A percentile compares a stretch with the other conserved stretches of the same genome.
These are phyloP conservation scores for Mastacembelus armatus DNA, from an alignment of 2,797 vertebrate genomes.

Conservation along the genomic window DNA sequence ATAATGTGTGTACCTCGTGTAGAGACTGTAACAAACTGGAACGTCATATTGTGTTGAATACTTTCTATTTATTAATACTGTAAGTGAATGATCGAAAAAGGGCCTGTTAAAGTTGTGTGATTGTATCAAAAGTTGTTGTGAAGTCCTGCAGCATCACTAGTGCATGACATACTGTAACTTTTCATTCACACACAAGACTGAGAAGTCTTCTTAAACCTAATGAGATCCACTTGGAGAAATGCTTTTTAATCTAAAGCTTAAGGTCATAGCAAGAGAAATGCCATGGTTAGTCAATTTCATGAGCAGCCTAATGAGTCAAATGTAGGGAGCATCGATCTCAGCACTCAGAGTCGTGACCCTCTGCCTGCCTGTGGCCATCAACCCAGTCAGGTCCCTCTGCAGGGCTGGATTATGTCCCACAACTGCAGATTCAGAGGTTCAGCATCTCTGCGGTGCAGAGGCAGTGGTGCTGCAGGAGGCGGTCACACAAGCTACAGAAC, in stretches of 20 bases:
- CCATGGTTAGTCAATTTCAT: slow-evolving; percentile 18
- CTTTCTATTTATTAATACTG: too few relatives aligned
- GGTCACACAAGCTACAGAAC: slow-evolving; percentile 1
- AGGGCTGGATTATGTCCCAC: slow-evolving; percentile 23
- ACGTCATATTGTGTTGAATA: too few relatives aligned
- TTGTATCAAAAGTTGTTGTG: not conserved
- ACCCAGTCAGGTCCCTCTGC: slow-evolving; percentile 23
- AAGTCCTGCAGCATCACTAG: not conserved
- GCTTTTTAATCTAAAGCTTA: slow-evolving; percentile 42
- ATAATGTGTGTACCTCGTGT: too few relatives aligned
- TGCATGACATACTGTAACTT: not conserved
- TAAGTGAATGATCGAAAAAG: too few relatives aligned
- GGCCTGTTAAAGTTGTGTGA: not conserved
- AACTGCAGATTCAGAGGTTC: slow-evolving; percentile 10
- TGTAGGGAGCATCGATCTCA: not conserved
- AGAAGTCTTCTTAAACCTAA: slow-evolving; percentile 8
- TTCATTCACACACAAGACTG: not conserved
- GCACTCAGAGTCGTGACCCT: slow-evolving; percentile 12
- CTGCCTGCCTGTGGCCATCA: slow-evolving; percentile 4
- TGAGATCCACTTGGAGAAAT: slow-evolving; percentile 10
- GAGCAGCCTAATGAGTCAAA: slow-evolving; percentile 19
- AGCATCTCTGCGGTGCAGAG: slow-evolving; percentile 24
- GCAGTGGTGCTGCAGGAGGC: slow-evolving; percentile 18
- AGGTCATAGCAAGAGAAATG: slow-evolving; percentile 39
- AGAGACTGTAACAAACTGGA: too few relatives aligned